Evolutionary conservation across 2,888 invertebrate genomes (phyloP).

Genomic region (Tricholauxania praeusta): DNA sequence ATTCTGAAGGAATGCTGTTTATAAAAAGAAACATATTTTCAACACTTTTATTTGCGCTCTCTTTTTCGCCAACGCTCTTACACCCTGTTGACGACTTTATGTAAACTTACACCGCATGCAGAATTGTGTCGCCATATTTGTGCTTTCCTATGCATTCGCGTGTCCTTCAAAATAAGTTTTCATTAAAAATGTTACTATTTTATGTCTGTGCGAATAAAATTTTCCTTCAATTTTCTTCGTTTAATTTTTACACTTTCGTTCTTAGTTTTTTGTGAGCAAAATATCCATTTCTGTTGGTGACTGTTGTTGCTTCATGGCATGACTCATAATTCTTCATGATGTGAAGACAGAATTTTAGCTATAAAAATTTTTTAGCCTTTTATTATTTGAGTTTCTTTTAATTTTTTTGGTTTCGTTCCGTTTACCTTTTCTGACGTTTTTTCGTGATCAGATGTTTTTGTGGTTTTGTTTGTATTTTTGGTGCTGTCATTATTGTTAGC

Average conservation of each 20-base stretch:
- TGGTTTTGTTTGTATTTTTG: no score
- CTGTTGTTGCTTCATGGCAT: neutral
- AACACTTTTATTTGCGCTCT: no score
- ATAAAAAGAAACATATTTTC: no score
- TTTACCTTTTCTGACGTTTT: no score
- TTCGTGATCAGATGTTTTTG: no score
- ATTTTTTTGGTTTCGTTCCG: no score
- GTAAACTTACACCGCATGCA: neutral
- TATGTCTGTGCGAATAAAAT: neutral
- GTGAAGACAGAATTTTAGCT: neutral
- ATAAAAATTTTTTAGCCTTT: neutral
- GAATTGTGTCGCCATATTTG: conserved; percentile 25
- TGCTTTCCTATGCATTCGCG: neutral
- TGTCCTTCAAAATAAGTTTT: conserved; percentile 8
- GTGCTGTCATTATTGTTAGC: no score
- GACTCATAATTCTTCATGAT: conserved; percentile 2
- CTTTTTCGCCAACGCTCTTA: no score
- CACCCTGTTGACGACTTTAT: no score
- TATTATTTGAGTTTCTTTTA: no score
- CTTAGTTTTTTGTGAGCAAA: neutral
- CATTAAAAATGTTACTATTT: conserved; percentile 5
- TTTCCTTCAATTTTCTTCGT: neutral
- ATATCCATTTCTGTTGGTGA: neutral
- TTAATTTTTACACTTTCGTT: conserved; percentile 7
- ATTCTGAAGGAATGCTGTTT: no score